Percentiles rank a stretch among this genome's conserved stretches.
Evolutionary conservation across 2,797 vertebrate genomes (phyloP).

Genomic region (Denticeps clupeoides): DNA sequence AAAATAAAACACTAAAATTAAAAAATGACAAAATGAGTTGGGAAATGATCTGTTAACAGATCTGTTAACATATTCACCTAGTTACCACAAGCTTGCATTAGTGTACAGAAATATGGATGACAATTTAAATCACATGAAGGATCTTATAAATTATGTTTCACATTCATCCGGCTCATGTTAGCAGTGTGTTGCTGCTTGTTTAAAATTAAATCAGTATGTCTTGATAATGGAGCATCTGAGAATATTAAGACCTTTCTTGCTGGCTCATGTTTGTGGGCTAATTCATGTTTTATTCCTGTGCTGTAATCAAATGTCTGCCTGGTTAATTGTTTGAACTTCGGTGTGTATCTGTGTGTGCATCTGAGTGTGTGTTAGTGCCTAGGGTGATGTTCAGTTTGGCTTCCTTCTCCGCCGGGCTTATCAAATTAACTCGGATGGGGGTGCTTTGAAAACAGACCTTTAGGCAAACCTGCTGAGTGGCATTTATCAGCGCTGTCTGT

Average conservation of each 20-base stretch:
- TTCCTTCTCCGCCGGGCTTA: neutral
- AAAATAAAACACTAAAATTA: no score
- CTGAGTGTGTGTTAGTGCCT: neutral
- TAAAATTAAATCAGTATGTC: conserved; percentile 23
- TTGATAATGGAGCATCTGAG: conserved; percentile 20
- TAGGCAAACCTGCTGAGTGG: neutral
- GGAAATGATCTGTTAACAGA: no score
- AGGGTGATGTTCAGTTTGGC: neutral
- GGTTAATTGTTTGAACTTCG: conserved; percentile 32
- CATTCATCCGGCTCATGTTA: conserved; percentile 20
- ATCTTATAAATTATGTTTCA: no score
- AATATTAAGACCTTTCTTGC: conserved; percentile 7
- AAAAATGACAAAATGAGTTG: no score
- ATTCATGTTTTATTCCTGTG: conserved; percentile 20
- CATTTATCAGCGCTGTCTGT: neutral
- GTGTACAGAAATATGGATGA: no score
- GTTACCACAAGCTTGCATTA: no score
- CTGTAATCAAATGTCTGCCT: conserved; percentile 38
- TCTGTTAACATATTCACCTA: no score
- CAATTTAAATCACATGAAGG: no score
- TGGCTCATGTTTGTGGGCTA: conserved; percentile 16
- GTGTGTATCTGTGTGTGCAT: neutral
- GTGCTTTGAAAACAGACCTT: neutral
- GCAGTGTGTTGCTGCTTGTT: conserved; percentile 19
- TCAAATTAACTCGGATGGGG: neutral